These are phyloP conservation scores for Prolemur simus DNA, from an alignment of 2,113 vertebrate genomes.

Conservation along the genomic window DNA sequence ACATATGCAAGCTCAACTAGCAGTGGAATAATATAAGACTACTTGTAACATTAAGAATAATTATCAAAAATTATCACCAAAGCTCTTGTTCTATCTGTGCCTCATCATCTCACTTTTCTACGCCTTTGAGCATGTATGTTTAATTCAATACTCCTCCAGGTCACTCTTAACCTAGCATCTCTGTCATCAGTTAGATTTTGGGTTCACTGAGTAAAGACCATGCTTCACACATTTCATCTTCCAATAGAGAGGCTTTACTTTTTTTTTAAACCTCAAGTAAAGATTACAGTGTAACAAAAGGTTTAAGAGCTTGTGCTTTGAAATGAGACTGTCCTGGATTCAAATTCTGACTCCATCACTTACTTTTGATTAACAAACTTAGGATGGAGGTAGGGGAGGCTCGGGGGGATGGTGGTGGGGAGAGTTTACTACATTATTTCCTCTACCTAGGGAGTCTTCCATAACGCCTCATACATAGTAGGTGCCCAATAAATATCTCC, in stretches of 20 bases:
- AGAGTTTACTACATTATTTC: background rate
- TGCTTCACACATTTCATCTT: background rate
- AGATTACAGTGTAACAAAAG: background rate
- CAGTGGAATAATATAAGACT: background rate
- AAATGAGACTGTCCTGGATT: background rate
- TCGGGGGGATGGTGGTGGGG: fast-evolving
- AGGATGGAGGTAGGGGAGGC: too few species aligned
- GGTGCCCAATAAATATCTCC: background rate
- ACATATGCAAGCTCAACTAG: background rate
- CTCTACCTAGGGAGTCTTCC: background rate
- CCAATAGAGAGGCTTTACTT: background rate
- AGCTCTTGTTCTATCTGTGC: background rate
- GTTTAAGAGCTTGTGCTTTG: background rate
- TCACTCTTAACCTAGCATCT: background rate
- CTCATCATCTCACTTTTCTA: background rate
- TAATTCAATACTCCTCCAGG: background rate
- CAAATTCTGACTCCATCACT: background rate
- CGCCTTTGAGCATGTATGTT: background rate
- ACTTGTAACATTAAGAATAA: background rate
- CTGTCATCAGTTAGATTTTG: background rate
- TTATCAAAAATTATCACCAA: background rate
- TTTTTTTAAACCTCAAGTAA: background rate
- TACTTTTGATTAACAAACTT: background rate
- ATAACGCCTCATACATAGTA: background rate
- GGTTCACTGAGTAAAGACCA: background rate